Percentiles rank a stretch among this genome's conserved stretches.
Evolutionary conservation across 2,797 vertebrate species (phyloP).

Genomic region (Lagodon rhomboides): DNA sequence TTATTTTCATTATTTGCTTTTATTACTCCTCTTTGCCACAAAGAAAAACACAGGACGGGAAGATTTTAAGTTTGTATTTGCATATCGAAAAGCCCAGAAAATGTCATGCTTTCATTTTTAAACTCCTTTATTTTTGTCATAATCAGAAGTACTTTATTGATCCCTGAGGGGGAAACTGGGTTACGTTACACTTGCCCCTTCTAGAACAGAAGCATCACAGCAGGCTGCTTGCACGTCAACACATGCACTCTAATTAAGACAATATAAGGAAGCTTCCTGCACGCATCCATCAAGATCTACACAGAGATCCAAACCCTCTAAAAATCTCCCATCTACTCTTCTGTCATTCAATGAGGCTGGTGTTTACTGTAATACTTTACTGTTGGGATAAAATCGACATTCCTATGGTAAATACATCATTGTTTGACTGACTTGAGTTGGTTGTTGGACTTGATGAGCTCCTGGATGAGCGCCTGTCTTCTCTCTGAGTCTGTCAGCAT

Average conservation of each 20-base stretch:
- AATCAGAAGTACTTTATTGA: too few relatives aligned
- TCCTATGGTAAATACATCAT: neutral
- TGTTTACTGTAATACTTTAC: neutral
- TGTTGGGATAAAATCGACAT: neutral
- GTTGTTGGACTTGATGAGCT: constrained; percentile 89
- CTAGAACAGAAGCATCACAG: too few relatives aligned
- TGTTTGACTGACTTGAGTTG: constrained; percentile 87
- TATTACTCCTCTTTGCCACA: too few relatives aligned
- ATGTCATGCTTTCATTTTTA: neutral
- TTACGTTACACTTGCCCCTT: too few relatives aligned
- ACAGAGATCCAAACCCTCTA: neutral
- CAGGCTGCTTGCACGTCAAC: too few relatives aligned
- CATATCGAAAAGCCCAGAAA: neutral
- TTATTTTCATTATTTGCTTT: too few relatives aligned
- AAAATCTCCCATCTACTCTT: neutral
- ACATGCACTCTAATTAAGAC: neutral
- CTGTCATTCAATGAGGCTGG: neutral
- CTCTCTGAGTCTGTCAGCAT: constrained; percentile 89
- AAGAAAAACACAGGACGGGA: too few relatives aligned
- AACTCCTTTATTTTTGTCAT: too few relatives aligned
- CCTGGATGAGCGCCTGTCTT: constrained; percentile 88
- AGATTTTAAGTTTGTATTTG: too few relatives aligned
- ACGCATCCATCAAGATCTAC: neutral
- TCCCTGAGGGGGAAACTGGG: too few relatives aligned
- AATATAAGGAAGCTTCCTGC: neutral